Evolutionary conservation across 2,888 invertebrate species (phyloP).

Genomic region (Flexamia atlantica): DNA sequence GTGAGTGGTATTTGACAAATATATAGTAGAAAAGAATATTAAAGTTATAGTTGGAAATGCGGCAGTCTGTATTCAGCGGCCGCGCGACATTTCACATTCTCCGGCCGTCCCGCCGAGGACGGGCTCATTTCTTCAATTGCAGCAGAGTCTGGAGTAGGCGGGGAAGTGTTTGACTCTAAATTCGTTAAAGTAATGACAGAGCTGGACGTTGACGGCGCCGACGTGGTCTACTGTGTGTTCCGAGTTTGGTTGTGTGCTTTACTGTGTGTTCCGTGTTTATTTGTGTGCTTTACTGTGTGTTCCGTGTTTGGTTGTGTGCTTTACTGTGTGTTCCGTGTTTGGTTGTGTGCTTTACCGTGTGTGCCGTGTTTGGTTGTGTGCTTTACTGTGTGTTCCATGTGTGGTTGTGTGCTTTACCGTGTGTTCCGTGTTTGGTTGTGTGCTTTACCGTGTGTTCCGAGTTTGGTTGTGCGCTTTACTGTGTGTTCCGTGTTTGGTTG

Average conservation of each 20-base stretch:
- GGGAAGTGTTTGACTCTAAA: slow-evolving; percentile 34
- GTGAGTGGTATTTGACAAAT: background rate
- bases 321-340: no score
- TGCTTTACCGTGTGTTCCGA: no score
- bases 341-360: no score
- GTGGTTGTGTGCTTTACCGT: no score
- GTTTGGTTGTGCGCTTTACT: no score
- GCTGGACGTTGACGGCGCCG: slow-evolving; percentile 4
- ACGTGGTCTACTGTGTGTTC: background rate
- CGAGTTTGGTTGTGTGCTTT: no score
- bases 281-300: no score
- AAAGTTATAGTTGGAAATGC: background rate
- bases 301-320: no score
- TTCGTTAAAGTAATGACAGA: slow-evolving; percentile 38
- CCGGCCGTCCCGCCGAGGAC: background rate
- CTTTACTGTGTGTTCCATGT: no score
- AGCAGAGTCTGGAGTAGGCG: background rate
- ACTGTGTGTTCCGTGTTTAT: background rate
- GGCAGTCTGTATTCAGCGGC: slow-evolving; percentile 32
- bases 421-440: no score
- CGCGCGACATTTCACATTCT: slow-evolving; percentile 4
- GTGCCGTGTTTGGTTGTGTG: no score
- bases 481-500: no score
- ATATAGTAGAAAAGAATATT: background rate
- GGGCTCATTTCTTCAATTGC: slow-evolving; percentile 38